Conservation (phyloP, 2,888 invertebrate species). For the Apodemia duryi region DNA sequence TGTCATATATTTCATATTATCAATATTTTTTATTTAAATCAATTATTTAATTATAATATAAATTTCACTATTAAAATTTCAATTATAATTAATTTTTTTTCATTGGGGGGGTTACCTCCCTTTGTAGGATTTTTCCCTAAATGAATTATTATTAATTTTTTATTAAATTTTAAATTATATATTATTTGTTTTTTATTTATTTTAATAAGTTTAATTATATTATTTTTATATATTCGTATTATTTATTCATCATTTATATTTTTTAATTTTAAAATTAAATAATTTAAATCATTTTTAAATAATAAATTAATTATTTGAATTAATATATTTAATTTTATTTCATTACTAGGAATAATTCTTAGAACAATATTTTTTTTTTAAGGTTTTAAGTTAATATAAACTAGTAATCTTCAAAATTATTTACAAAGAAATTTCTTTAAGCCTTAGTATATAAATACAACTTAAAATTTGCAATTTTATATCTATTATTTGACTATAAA, state of each 20-base stretch:
- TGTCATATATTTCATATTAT: slow-evolving; percentile 64
- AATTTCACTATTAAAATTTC: slow-evolving; percentile 67
- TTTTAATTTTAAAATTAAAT: slow-evolving; percentile 69
- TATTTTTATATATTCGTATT: slow-evolving; percentile 79
- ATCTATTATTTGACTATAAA: slow-evolving; percentile 78
- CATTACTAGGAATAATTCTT: too few species aligned
- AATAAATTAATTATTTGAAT: slow-evolving; percentile 42
- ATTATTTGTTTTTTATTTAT: slow-evolving; percentile 66
- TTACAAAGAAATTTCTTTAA: too few species aligned
- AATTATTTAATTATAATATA: slow-evolving; percentile 63
- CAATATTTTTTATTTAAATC: slow-evolving; percentile 72
- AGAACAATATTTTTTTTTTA: too few species aligned
- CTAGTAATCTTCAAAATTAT: too few species aligned
- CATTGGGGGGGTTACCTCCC: slow-evolving; percentile 79
- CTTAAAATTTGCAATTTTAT: slow-evolving; percentile 76
- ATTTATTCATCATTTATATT: slow-evolving; percentile 66
- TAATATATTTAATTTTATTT: too few species aligned
- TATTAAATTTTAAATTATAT: slow-evolving; percentile 62
- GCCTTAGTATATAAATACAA: neutral
- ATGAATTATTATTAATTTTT: slow-evolving; percentile 77
- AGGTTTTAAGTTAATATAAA: too few species aligned
- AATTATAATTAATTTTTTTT: slow-evolving; percentile 75
- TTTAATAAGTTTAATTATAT: slow-evolving; percentile 72
- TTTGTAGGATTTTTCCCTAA: slow-evolving; percentile 82
- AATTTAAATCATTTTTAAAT: slow-evolving; percentile 55